Base-by-base conservation (phyloP, 92 coral and sea anemone genomes). In the Epizoanthus illoricatus region DNA sequence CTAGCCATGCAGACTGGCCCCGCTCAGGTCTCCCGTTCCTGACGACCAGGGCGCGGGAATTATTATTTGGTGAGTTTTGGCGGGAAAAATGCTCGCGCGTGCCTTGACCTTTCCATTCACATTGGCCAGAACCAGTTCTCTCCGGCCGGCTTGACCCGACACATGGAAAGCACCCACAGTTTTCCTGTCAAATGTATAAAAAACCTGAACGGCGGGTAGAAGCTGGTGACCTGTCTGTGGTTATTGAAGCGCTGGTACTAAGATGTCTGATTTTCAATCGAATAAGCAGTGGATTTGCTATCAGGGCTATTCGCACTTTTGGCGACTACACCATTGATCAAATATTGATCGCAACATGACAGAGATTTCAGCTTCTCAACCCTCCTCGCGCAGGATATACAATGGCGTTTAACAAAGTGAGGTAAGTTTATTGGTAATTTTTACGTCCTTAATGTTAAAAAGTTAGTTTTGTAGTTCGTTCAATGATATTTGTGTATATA, bases 231-330 rank as follows among this genome's bases (percentile, higher is more conserved):
- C 80, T 28, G 80, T 42, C 3, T 72, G 17, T 20, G n/a, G 36
- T 74, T 28, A 56, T 4, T n/a, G 39, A 12, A 33, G 39, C 64
- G 33, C 80, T 52, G 80, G 80, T 74, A 74, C 80, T 47, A 18
- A 54, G 23, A 71, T 52, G 56, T 52, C 56, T 1, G 36, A 17
- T 24, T 54, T 23, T 74, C 65, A 74, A 74, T 74, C 17, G 66
- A 74, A 57, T 19, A 16, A 9, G 42, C 60, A 28, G 5, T 17
- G 54, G 15, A 23, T 20, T 3, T 36, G 54, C 36, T 74, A 64
- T 56, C 21, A 5, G 18, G 47, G 17, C 15, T 55, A n/a, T 36
- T 21, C 20, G 15, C 80, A 43, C 76, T 43, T 36, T 74, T 74
- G 45, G 59, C 15, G 19, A 74, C n/a, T 15, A 28, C 21, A 57